A percentile compares a stretch with the other conserved stretches of the same genome.
These are phyloP conservation scores for Apodemia hepburni DNA, from an alignment of 2,888 invertebrate species.

Conservation along the genomic window DNA sequence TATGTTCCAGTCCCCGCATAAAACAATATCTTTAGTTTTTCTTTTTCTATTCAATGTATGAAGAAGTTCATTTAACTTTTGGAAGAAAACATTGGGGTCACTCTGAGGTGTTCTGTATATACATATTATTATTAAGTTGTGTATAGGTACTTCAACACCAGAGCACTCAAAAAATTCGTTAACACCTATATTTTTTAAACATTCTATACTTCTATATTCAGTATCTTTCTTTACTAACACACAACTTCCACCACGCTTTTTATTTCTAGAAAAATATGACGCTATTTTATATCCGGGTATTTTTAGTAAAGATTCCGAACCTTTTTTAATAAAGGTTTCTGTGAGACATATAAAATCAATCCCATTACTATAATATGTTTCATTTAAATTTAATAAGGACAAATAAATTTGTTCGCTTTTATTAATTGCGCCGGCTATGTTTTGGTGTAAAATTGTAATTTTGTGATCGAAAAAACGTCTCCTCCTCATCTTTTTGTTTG, in stretches of 20 bases:
- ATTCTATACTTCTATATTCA: too few relatives aligned
- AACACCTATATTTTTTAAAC: too few relatives aligned
- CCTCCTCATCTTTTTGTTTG: neutral
- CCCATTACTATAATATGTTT: conserved; percentile 2
- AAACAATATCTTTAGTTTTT: conserved; percentile 15
- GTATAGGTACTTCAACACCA: conserved; percentile 3
- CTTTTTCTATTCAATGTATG: conserved; percentile 1
- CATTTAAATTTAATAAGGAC: conserved; percentile 14
- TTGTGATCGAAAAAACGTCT: conserved; percentile 18
- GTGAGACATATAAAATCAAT: too few relatives aligned
- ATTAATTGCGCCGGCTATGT: conserved; percentile 24
- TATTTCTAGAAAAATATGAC: too few relatives aligned
- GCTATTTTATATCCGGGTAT: too few relatives aligned
- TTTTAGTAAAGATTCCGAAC: too few relatives aligned
- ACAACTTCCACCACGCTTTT: too few relatives aligned
- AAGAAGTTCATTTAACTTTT: conserved; percentile 11
- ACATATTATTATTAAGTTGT: conserved; percentile 10
- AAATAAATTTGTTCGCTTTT: conserved; percentile 17
- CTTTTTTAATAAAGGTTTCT: too few relatives aligned
- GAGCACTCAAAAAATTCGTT: neutral
- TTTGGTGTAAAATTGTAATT: conserved; percentile 22
- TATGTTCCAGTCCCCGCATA: conserved; percentile 24
- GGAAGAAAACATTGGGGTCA: neutral
- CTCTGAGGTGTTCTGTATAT: conserved; percentile 15
- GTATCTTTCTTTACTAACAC: too few relatives aligned